Evolutionary conservation across 2,797 vertebrate species (phyloP), one percentile per base, ranked within the genome.

Genomic region (Pteropus rufus): DNA sequence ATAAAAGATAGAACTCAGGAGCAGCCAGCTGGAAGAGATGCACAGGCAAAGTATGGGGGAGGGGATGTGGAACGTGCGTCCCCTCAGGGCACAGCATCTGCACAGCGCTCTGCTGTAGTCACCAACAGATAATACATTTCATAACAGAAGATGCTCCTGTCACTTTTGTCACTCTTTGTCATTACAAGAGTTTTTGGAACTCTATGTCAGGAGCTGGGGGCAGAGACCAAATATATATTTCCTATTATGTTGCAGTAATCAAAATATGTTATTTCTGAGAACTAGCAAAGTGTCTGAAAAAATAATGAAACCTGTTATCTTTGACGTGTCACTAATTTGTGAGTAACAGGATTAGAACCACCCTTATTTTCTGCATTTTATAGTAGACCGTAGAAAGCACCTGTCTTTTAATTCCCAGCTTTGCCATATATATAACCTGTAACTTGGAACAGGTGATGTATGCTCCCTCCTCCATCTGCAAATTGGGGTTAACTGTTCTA

Each of bases 221-320:
- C 44, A 7, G 58, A 88, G 29, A 60, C 26, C 76, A 34, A 87
- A 52, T 72, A 41, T 60, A 19, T 49, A 34, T 77, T 62, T 60
- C 21, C 49, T 69, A 4, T 75, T 52, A 70, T 56, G 23, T 95
- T 46, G 39, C 56, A 23, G 46, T 58, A 81, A 73, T 52, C 41
- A 91, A 70, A 91, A 89, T 91, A 56, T 70, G 26, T 94, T 76
- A 41, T 39, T 79, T 34, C n/a, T 54, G 24, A 69, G 52, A 77
- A 62, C 24, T 85, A 46, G 26, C 29, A 52, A 86, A 80, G 60
- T 91, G 81, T 84, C 12, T 8, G 9, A 9, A 56, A 79, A 91
- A 72, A 8, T 18, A 29, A 75, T 6, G 12, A 87, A 64, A 34
- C 12, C 2, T 69, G 29, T 3, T 18, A 56, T 49, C 80, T 91